Base-by-base conservation (phyloP, 2,888 invertebrate genomes). In the Tipula vernalis region DNA sequence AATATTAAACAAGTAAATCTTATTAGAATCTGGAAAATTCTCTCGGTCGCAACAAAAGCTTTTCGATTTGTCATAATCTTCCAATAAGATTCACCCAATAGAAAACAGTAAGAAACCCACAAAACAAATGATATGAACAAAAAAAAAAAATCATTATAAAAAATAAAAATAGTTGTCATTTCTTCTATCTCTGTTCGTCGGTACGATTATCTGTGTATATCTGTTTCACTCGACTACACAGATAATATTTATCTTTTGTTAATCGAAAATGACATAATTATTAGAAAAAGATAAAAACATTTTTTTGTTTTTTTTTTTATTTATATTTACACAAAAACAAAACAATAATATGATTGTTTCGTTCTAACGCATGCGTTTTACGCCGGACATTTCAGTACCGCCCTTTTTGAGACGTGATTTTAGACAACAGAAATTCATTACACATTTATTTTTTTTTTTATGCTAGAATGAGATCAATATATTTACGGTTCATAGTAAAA, bases 1-100 rank as follows among this genome's bases (percentile, higher is more conserved):
- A 10, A 44, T n/a, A 44, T 44, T 44, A 12, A 6, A 10, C 44
- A 39, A 6, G 44, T 44, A 44, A 3, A 12, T 57, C 51, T n/a
- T 15, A 57, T 57, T 15, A 4, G 51, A 57, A n/a, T 57, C 15
- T n/a, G n/a, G 51, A 5, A 57, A n/a, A 57, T 15, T 57, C 5
- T 57, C 51, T n/a, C 28, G 71, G 28, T 28, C 18, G 10, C 71
- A 71, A 71, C 71, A 71, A 71, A 71, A 28, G 28, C 71, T 18
- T 28, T 71, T 28, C 71, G 71, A 71, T 71, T 71, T 71, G 71
- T 71, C 71, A 71, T 71, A 71, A 71, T 71, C 71, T 71, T 71
- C 71, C 71, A 71, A 71, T 71, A 71, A 71, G 71, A 71, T 71
- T 71, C 71, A 71, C 71, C 71, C 71, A 71, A 71, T 71, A 71